Evolutionary conservation across 2,888 invertebrate species (phyloP), one percentile per base, ranked within the genome.

Genomic region (Ecliptopera silaceata): DNA sequence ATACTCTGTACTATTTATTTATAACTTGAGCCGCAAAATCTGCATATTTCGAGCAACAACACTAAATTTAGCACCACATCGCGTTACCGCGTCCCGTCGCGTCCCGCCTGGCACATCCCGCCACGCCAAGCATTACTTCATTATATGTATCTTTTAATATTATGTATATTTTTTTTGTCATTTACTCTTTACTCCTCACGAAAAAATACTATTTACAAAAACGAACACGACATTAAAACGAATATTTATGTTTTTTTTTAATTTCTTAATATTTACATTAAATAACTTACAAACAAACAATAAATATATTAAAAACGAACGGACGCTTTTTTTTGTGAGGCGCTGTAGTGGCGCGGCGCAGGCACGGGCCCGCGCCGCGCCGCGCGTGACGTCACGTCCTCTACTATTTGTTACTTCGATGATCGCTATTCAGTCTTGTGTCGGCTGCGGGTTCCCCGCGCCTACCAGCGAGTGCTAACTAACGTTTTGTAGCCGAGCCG

Each of bases 241-340:
- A 82, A 84, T 80, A 81, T 82, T 77, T 84, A 80, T 82, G 75
- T 80, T 77, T 72, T 75, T 75, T 78, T 76, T 77, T 75, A 68
- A 82, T 79, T 79, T 80, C 84, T 83, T 83, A 84, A 74, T 89
- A 87, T 89, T 75, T 88, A 88, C 86, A 88, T 84, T 86, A 88
- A 89, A 89, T 84, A 87, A 85, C 88, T 88, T 89, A 89, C 68
- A 87, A 87, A 88, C 77, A 84, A 86, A 86, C 71, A 82, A 87
- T 87, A 87, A 86, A 88, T 86, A 87, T 75, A 79, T 71, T 86
- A 85, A 83, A 88, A 87, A 86, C 75, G 74, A 81, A 76, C 71
- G 80, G 80, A 84, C 80, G 79, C 81, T 68, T 70, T 69, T n/a
- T 51, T 65, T 63, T 55, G 62, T 59, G 65, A 62, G 65, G 64